A percentile compares a stretch with the other conserved stretches of the same genome.
Evolutionary conservation across 2,888 invertebrate genomes (phyloP).

Genomic region (Luffia ferchaultella): DNA sequence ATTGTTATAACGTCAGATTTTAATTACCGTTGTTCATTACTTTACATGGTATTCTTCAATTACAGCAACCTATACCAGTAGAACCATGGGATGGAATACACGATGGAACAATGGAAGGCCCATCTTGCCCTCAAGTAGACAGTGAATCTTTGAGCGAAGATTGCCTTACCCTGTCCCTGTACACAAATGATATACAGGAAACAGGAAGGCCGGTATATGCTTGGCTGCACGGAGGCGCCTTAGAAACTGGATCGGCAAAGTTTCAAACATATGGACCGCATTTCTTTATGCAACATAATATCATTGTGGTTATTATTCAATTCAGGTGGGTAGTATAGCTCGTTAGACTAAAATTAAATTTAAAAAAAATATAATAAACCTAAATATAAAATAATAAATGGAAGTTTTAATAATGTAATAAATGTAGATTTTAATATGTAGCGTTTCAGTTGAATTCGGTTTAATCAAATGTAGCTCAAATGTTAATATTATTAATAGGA

Average conservation of each 20-base stretch:
- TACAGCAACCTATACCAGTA: slow-evolving; percentile 4
- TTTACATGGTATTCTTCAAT: too few species aligned
- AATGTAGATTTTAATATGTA: too few species aligned
- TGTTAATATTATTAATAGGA: too few species aligned
- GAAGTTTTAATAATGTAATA: too few species aligned
- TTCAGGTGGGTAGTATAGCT: slow-evolving; percentile 14
- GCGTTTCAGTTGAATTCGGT: too few species aligned
- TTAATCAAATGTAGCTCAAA: too few species aligned
- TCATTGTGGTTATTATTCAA: slow-evolving; percentile 25
- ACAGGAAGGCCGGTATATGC: neutral
- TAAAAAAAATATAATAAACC: too few species aligned
- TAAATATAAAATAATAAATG: too few species aligned
- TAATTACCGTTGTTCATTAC: too few species aligned
- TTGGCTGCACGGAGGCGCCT: slow-evolving; percentile 3
- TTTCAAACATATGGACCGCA: slow-evolving; percentile 15
- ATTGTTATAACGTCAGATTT: too few species aligned
- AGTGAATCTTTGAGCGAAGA: slow-evolving; percentile 2
- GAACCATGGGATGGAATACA: neutral
- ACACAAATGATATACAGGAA: slow-evolving; percentile 2
- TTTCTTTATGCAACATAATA: slow-evolving; percentile 19
- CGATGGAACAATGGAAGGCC: slow-evolving; percentile 5
- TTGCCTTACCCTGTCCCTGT: slow-evolving; percentile 6
- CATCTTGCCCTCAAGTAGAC: slow-evolving; percentile 2
- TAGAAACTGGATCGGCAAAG: neutral
- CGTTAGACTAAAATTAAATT: too few species aligned